Base-by-base conservation (phyloP, 1,140 invertebrate genomes). In the Drosophila biarmipes region DNA sequence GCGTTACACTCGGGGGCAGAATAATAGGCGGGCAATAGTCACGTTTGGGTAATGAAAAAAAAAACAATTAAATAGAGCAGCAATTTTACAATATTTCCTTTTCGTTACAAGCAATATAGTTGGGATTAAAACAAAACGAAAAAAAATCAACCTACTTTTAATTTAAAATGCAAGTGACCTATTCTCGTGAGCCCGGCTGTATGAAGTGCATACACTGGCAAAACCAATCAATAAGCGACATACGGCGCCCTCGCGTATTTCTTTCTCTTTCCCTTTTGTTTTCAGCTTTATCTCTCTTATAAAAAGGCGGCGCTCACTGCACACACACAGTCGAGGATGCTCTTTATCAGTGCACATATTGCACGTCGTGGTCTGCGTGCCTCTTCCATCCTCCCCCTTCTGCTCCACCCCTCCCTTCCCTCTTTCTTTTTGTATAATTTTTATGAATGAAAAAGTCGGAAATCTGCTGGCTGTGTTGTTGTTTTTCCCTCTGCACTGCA, bases 401-500 rank as follows among this genome's bases (percentile, higher is more conserved):
- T 37, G 35, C 31, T 68, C n/a, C n/a, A n/a, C n/a, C n/a, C n/a
- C n/a, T n/a, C n/a, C n/a, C 49, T 52, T 53, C 21, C 54, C 52
- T 62, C 14, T 54, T 77, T 68, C 45, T 62, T 57, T 76, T 73
- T 85, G 75, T 66, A 37, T 73, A 58, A 86, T 57, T 85, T 85
- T 85, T 85, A 85, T 86, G 81, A 85, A 85, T 85, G 81, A 85
- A 85, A 84, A 81, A 73, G 68, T 86, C 77, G 53, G 68, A 73
- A 73, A 78, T 80, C 68, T 78, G 81, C 64, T 84, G 68, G 59
- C 24, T 62, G 34, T 29, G 59, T 62, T 40, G 24, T 42, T 40
- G 38, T 40, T 40, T 11, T 19, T 10, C 21, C 19, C 10, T 7
- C 56, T 63, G 58, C 54, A 58, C 58, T 72, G 72, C 73, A 53